Conservation (phyloP, 2,797 vertebrate species). For the Mionectes olivaceus region DNA sequence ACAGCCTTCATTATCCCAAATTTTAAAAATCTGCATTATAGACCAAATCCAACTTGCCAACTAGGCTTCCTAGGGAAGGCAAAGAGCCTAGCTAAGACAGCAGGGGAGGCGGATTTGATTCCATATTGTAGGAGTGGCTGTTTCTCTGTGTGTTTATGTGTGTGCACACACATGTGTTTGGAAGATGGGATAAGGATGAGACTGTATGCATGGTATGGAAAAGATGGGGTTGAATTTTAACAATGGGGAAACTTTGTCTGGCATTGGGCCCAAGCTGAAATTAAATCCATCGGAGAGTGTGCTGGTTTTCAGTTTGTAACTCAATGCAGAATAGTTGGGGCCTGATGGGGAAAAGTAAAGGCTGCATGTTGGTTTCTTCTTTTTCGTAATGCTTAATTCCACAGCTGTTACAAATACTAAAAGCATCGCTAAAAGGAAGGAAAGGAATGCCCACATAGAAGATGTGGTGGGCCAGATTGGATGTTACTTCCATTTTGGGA, state of each 20-base stretch:
- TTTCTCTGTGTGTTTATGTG: not conserved
- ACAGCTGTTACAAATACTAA: slow-evolving; percentile 46
- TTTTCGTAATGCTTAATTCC: slow-evolving; percentile 11
- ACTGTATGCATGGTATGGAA: not conserved
- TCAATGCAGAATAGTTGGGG: not conserved
- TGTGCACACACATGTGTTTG: not conserved
- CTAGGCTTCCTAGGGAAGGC: not conserved
- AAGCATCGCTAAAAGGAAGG: slow-evolving; percentile 24
- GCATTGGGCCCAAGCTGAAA: slow-evolving; percentile 37
- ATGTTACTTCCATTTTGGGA: not conserved
- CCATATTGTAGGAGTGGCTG: not conserved
- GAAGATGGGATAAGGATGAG: not conserved
- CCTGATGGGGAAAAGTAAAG: slow-evolving; percentile 32
- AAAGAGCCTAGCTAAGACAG: not conserved
- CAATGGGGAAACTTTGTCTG: slow-evolving; percentile 35
- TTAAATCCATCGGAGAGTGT: slow-evolving; percentile 37
- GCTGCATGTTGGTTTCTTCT: slow-evolving; percentile 4
- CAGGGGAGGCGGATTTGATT: not conserved
- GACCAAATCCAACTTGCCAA: not conserved
- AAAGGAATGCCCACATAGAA: slow-evolving; percentile 15
- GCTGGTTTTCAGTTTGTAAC: slow-evolving; percentile 64
- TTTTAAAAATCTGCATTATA: slow-evolving; percentile 6
- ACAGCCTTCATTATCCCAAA: not conserved
- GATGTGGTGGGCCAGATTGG: not conserved
- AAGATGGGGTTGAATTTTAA: slow-evolving; percentile 29